Evolutionary conservation across 1,140 invertebrate genomes (phyloP), one percentile per base, ranked within the genome.

Genomic region (Trialeurodes vaporariorum): DNA sequence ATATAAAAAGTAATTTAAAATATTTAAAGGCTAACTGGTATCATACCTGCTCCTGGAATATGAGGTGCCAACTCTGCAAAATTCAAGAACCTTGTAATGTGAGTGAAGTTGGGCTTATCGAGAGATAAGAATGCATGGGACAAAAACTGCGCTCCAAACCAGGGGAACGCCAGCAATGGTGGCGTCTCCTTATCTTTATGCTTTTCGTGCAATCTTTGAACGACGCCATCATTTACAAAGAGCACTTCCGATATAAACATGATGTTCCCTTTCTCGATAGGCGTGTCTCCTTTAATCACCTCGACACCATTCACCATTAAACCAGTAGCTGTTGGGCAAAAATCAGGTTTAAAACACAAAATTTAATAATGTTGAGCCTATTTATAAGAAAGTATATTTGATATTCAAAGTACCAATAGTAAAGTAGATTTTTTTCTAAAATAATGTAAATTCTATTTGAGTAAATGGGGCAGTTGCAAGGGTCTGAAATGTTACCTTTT

Each of bases 141-240:
- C 27, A 85, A 73, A 72, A 85, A 85, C 69, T 84, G 84, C 12
- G 84, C 83, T 59, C 81, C 81, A 71, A 84, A 83, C 84, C 84
- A 85, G 1, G 84, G 84, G 68, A 84, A 85, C 1, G 83, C 82
- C 40, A 85, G 70, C 25, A 85, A 73, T n/a, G 84, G 84, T 11
- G 84, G 83, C 1, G 83, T 84, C 73, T 85, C 84, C 74, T 85
- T 84, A 71, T 85, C 83, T 69, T 80, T 78, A 73, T 85, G 80
- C 73, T 83, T 79, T 72, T 84, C 81, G 74, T 84, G 83, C 34
- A 85, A 75, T 68, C 81, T 77, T 25, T 82, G 82, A 2, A 85
- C 84, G 25, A 84, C 79, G 2, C 79, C 77, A 66, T 84, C 83
- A 69, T 81, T 82, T 24, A 85, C 83, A 72, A 85, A 85, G 25